These are phyloP conservation scores for Meriones psammophilus DNA, from an alignment of 2,797 vertebrate genomes.

Conservation along the genomic window DNA sequence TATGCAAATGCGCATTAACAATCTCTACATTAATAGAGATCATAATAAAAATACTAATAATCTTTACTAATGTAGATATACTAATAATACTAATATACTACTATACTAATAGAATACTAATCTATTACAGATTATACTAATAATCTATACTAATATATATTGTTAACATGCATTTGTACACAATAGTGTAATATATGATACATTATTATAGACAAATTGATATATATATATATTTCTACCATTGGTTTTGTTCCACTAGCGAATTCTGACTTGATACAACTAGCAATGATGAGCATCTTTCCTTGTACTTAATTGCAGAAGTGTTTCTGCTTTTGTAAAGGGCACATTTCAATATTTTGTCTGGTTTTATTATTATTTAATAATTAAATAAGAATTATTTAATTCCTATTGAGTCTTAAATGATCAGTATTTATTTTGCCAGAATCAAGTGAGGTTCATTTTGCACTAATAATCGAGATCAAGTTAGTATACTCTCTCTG, in stretches of 20 bases:
- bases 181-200: background rate
- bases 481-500: background rate
- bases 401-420: background rate
- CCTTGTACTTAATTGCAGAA: background rate
- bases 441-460: background rate
- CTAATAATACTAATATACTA: too few species aligned
- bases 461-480: background rate
- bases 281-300: background rate
- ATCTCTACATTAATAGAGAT: background rate
- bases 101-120: too few species aligned
- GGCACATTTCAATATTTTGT: background rate
- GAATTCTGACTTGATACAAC: background rate
- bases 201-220: background rate
- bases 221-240: background rate
- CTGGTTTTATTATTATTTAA: background rate
- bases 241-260: background rate
- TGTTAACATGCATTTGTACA: background rate
- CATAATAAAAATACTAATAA: too few species aligned
- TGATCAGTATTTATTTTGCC: background rate
- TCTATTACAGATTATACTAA: too few species aligned
- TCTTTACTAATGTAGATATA: too few species aligned
- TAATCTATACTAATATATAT: background rate
- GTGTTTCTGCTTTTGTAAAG: background rate
- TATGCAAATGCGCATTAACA: background rate
- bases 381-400: background rate